Conservation (phyloP, 2,797 vertebrate genomes). For the Pseudomugil gertrudae region DNA sequence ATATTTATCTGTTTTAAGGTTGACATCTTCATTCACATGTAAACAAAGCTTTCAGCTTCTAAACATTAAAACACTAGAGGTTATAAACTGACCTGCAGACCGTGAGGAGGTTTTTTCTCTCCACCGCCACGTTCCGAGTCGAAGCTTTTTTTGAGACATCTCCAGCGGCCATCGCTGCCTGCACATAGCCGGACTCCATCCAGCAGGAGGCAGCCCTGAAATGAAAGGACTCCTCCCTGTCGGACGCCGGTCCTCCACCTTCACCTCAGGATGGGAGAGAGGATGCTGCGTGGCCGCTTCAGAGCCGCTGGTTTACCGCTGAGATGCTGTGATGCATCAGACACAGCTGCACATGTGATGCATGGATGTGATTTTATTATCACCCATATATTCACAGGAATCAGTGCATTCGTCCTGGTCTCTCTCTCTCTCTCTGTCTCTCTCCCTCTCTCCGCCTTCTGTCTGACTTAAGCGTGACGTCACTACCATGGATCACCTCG, state of each 20-base stretch:
- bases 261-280: conserved; percentile 36
- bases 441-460: conserved; percentile 38
- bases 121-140: conserved; percentile 88
- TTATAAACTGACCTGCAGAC: conserved; percentile 87
- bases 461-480: conserved; percentile 62
- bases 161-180: conserved; percentile 89
- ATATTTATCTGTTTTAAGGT: background rate
- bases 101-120: conserved; percentile 92
- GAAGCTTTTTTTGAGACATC: conserved; percentile 86
- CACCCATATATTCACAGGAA: conserved; percentile 15
- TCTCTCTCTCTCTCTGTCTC: conserved; percentile 20
- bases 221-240: conserved; percentile 73
- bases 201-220: conserved; percentile 58
- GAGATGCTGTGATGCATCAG: conserved; percentile 1
- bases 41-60: background rate
- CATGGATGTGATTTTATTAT: conserved; percentile 19
- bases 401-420: conserved; percentile 2
- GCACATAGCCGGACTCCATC: conserved; percentile 86
- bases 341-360: background rate
- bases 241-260: conserved; percentile 52
- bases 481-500: conserved; percentile 18
- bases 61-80: background rate
- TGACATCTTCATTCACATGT: background rate
- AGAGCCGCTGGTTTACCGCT: conserved; percentile 15
- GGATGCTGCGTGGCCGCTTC: conserved; percentile 37